Percentiles rank a stretch among this genome's conserved stretches.
Conservation (phyloP, 2,797 vertebrate species). For the Tapirus indicus region DNA sequence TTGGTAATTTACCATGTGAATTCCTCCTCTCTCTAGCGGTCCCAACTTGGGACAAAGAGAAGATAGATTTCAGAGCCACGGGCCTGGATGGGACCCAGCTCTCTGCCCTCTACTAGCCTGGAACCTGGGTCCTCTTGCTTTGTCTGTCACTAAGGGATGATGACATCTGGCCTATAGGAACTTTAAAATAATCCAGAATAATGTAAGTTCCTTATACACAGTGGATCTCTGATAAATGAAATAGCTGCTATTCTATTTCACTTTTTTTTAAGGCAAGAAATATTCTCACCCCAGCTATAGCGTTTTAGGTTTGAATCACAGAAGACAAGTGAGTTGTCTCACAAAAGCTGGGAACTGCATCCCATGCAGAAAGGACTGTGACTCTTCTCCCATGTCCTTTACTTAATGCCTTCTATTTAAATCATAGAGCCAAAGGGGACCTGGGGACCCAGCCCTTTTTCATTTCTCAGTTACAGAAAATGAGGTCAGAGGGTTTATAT, state of each 20-base stretch:
- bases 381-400: accelerated
- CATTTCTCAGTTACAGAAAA: neutral
- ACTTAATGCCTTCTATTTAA: neutral
- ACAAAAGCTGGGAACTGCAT: neutral
- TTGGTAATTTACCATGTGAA: accelerated
- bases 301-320: neutral
- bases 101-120: accelerated
- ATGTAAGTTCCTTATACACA: accelerated
- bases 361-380: neutral
- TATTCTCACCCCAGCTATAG: accelerated
- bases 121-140: neutral
- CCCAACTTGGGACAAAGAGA: neutral
- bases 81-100: accelerated
- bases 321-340: neutral
- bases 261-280: neutral
- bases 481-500: neutral
- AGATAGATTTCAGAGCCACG: accelerated
- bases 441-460: neutral
- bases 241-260: accelerated
- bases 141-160: neutral
- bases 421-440: neutral
- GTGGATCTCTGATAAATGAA: neutral
- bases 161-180: neutral
- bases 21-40: accelerated
- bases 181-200: neutral